A percentile compares a stretch with the other conserved stretches of the same genome.
phyloP scores from a whole-genome alignment of 2,797 vertebrate species.

The Microchirus variegatus region DNA sequence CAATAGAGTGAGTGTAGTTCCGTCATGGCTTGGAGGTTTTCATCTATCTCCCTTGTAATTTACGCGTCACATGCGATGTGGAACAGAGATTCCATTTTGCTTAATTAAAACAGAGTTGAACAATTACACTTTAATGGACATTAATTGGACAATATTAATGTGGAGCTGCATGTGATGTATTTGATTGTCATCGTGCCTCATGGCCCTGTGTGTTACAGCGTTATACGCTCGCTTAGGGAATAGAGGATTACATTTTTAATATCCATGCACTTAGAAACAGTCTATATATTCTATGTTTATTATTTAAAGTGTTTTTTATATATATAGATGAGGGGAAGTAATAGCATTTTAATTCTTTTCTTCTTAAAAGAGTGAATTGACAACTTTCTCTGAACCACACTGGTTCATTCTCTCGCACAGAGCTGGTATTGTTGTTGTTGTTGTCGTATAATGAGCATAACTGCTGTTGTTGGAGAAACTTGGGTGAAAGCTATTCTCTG shows the following conservation, averaged over 20 bases:
- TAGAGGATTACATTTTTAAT: not conserved
- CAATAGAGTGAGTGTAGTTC: constrained; percentile 45
- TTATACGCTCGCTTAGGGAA: not conserved
- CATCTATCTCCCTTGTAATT: constrained; percentile 60
- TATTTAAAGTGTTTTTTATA: no score
- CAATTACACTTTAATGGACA: constrained; percentile 60
- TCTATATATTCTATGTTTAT: not conserved
- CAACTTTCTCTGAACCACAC: no score
- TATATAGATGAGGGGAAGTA: no score
- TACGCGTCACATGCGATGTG: constrained; percentile 41
- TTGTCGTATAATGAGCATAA: no score
- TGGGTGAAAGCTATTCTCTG: no score
- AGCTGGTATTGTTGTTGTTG: no score
- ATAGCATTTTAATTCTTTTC: no score
- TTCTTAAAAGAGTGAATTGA: no score
- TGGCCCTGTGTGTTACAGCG: constrained; percentile 34
- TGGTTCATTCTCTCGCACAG: no score
- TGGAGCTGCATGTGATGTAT: constrained; percentile 34
- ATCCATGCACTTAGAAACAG: not conserved
- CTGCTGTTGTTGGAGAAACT: no score
- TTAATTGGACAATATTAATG: constrained; percentile 66
- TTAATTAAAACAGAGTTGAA: constrained; percentile 62
- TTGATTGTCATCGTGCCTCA: constrained; percentile 27
- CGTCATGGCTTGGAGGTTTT: constrained; percentile 61
- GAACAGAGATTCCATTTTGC: constrained; percentile 36